Evolutionary conservation across 2,797 vertebrate genomes (phyloP), one percentile per base, ranked within the genome.

Genomic region (Falco columbarius): DNA sequence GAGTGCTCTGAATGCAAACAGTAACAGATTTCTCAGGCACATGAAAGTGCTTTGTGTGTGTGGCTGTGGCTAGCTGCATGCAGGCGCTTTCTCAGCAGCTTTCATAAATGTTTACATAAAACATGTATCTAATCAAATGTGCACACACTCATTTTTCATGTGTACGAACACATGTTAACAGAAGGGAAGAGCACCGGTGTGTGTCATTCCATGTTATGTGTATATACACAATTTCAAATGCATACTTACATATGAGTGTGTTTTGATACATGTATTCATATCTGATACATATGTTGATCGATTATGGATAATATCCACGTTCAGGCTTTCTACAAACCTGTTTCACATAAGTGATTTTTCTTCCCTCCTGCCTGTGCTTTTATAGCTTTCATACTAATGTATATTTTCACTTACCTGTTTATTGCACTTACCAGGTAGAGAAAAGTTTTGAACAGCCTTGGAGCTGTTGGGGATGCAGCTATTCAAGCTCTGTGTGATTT

Each of bases 391-490:
- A 30, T 47, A 29, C 40, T 44, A 38, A 44, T 9, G 14, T 19
- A 15, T 63, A 26, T 83, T 66, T 73, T 62, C 15, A 44, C 23
- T 55, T 66, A 36, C 30, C 38, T 46, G n/a, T 56, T 81, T 56
- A 24, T 49, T 65, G 20, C 9, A 91, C 92, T 92, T 92, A 95
- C 76, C 76, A 29, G 71, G 23, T 17, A 74, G 26, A 47, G 95
- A 91, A 86, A 95, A 93, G 95, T 87, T 96, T 82, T 73, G 92
- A 75, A 34, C 63, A 56, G 55, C 72, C 46, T 82, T 62, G 18
- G 93, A 92, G 74, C 42, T 66, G 56, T 92, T 90, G 18, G 70
- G 40, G 40, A 84, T 56, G 40, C 46, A 91, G 47, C 49, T 44
- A n/a, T 72, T 77, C 12, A 89, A 49, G 47, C 52, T 73, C 9